These are phyloP conservation scores for Salarias fasciatus DNA, from an alignment of 2,797 vertebrate genomes.

Conservation along the genomic window DNA sequence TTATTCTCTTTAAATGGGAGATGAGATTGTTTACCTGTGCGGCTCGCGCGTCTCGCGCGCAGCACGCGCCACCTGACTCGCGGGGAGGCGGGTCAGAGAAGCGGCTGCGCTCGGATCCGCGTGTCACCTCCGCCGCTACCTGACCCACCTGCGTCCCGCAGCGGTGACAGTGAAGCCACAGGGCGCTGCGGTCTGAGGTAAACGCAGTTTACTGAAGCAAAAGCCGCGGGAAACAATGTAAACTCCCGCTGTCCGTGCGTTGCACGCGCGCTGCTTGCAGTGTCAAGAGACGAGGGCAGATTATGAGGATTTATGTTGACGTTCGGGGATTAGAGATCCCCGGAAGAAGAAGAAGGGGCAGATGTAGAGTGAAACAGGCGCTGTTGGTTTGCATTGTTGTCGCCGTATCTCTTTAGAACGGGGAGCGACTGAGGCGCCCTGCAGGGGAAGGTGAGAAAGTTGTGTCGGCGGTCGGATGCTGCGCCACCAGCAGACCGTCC, in stretches of 20 bases:
- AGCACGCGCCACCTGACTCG: constrained; percentile 47
- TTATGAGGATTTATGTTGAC: constrained; percentile 73
- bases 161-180: constrained; percentile 27
- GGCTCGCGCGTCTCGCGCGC: no score
- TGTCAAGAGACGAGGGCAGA: constrained; percentile 43
- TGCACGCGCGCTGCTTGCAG: neutral
- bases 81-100: constrained; percentile 27
- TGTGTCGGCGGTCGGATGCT: neutral
- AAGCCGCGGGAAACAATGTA: neutral
- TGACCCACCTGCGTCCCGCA: constrained; percentile 31
- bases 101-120: constrained; percentile 20
- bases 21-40: no score
- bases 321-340: constrained; percentile 64
- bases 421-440: constrained; percentile 19
- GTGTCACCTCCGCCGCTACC: constrained; percentile 50
- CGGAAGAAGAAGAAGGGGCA: constrained; percentile 17
- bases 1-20: no score
- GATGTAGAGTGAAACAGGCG: constrained; percentile 26
- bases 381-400: constrained; percentile 13
- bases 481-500: neutral
- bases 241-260: neutral
- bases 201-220: constrained; percentile 23
- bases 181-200: constrained; percentile 52
- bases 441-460: constrained; percentile 56
- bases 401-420: constrained; percentile 3